Conservation (phyloP, 2,888 invertebrate genomes). For the Drosophila barbarae region DNA sequence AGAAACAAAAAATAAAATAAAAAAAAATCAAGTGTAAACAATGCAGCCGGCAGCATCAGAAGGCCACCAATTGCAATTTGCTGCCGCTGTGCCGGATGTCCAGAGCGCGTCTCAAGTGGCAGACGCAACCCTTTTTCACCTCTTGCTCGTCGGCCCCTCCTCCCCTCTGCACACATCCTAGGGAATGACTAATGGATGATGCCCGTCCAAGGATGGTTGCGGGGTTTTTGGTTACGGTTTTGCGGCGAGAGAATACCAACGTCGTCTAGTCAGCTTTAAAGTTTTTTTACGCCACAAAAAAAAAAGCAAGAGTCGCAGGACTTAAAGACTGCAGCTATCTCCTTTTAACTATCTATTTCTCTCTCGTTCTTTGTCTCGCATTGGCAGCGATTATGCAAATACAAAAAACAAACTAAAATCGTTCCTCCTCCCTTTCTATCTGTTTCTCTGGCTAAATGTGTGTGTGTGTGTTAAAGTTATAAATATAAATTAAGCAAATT, state of each 20-base stretch:
- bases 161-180: background rate
- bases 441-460: too few species aligned
- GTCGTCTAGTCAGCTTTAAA: slow-evolving; percentile 33
- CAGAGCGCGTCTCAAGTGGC: slow-evolving; percentile 46
- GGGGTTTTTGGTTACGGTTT: slow-evolving; percentile 24
- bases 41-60: slow-evolving; percentile 34
- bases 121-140: slow-evolving; percentile 39
- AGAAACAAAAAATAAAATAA: background rate
- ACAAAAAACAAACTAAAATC: slow-evolving; percentile 37
- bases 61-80: slow-evolving; percentile 45
- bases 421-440: background rate
- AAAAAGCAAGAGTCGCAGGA: slow-evolving; percentile 2
- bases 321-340: slow-evolving; percentile 11
- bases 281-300: background rate
- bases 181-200: slow-evolving; percentile 38
- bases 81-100: slow-evolving; percentile 35
- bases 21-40: slow-evolving; percentile 29
- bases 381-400: slow-evolving; percentile 65
- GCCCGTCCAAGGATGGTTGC: slow-evolving; percentile 26
- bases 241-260: slow-evolving; percentile 15
- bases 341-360: background rate
- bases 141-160: background rate
- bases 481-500: slow-evolving; percentile 75
- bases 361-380: background rate
- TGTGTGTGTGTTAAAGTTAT: slow-evolving; percentile 54